Evolutionary conservation across 2,797 vertebrate species (phyloP).

Genomic region (Eutrigla gurnardus): DNA sequence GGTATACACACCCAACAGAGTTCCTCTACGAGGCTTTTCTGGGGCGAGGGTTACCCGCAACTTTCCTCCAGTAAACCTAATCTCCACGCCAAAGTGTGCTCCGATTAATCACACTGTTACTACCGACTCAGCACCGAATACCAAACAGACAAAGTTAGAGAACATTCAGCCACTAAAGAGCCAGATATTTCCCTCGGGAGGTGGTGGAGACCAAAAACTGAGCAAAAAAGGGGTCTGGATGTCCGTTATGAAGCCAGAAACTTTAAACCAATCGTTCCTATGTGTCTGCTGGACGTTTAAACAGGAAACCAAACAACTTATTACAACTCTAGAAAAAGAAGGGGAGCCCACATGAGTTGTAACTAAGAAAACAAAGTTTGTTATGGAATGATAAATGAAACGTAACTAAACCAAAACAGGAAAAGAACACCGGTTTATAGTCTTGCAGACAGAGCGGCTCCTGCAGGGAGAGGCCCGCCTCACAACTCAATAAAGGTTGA

Average conservation of each 20-base stretch:
- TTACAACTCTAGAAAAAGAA: background rate
- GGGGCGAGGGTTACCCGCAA: background rate
- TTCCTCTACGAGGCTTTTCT: background rate
- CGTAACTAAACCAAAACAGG: background rate
- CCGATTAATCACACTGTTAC: background rate
- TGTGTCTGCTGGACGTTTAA: too few species aligned
- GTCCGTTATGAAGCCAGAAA: background rate
- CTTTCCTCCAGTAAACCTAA: background rate
- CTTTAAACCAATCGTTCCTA: background rate
- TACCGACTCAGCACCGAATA: background rate
- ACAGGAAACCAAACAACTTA: background rate
- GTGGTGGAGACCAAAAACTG: background rate
- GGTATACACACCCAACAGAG: background rate
- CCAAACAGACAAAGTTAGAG: constrained; percentile 1
- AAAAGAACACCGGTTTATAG: background rate
- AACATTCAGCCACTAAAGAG: too few species aligned
- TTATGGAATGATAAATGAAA: background rate
- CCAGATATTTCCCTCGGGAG: background rate
- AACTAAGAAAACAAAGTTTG: background rate
- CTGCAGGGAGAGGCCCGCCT: background rate
- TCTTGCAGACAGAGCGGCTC: background rate
- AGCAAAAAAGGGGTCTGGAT: background rate
- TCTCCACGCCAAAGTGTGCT: background rate
- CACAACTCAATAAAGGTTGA: background rate
- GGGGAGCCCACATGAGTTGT: background rate